A percentile compares a stretch with the other conserved stretches of the same genome.
Conservation (phyloP, 2,888 invertebrate genomes). For the Onthophagus sagittarius region DNA sequence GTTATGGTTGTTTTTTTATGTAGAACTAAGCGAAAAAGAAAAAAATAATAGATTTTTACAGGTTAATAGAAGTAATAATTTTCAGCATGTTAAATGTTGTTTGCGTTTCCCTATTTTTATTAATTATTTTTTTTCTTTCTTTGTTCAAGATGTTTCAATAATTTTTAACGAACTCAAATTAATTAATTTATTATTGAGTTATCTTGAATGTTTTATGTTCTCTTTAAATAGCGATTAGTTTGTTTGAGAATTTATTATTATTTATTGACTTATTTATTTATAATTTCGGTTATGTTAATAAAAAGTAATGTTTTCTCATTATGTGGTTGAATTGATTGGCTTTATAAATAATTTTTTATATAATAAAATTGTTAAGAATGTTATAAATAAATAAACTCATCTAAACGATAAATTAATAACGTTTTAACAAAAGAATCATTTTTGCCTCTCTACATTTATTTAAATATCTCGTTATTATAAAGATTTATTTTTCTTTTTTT, state of each 20-base stretch:
- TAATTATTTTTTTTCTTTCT: conserved; percentile 28
- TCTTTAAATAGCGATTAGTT: not conserved
- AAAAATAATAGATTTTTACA: conserved; percentile 17
- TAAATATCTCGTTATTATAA: not conserved
- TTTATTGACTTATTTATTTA: conserved; percentile 10
- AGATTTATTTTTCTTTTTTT: not conserved
- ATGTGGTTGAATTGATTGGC: conserved; percentile 1
- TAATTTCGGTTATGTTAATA: not conserved
- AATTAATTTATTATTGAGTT: too few species aligned
- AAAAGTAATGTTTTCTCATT: not conserved
- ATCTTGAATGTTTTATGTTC: not conserved
- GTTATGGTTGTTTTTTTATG: conserved; percentile 25
- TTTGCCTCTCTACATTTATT: not conserved
- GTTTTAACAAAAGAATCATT: not conserved
- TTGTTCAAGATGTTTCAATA: conserved; percentile 28
- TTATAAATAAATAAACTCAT: not conserved
- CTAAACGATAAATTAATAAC: not conserved
- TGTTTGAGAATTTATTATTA: not conserved
- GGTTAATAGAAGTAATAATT: conserved; percentile 17
- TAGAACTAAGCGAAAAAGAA: conserved; percentile 8
- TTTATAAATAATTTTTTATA: not conserved
- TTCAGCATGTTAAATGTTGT: conserved; percentile 40
- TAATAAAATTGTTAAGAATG: not conserved
- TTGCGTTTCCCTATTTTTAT: conserved; percentile 34
- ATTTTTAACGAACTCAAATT: conserved; percentile 7